phyloP scores from a whole-genome alignment of 2,113 vertebrate genomes.

The Perognathus longimembris region DNA sequence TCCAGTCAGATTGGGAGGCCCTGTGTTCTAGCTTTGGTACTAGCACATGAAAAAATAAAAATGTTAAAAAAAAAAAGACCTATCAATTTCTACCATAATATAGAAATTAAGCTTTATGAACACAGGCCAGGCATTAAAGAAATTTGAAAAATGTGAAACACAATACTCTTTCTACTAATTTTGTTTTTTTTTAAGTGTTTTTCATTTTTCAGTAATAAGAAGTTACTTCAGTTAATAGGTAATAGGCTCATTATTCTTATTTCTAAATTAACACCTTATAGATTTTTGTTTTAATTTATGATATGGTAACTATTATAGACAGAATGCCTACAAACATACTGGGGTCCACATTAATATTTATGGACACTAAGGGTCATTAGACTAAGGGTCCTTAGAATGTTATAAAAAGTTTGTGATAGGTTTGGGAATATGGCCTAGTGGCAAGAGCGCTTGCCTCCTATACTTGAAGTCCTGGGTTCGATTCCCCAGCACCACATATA shows the following conservation, averaged over 20 bases:
- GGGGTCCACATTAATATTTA: neutral
- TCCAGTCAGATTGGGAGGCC: too few relatives aligned
- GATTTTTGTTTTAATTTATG: slow-evolving; percentile 22
- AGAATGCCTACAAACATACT: neutral
- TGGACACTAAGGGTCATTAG: too few relatives aligned
- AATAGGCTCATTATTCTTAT: neutral
- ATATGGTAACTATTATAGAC: neutral
- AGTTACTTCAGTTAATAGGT: neutral
- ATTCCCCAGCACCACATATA: too few relatives aligned
- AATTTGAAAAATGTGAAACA: slow-evolving; percentile 33
- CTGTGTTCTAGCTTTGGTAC: too few relatives aligned
- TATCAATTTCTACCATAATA: too few relatives aligned
- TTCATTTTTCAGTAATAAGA: slow-evolving; percentile 11
- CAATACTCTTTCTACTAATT: neutral
- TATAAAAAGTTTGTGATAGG: too few relatives aligned
- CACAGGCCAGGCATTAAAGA: neutral
- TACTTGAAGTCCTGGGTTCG: too few relatives aligned
- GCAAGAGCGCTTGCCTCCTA: too few relatives aligned
- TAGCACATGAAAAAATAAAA: too few relatives aligned
- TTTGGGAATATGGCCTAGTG: too few relatives aligned
- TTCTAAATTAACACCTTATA: neutral
- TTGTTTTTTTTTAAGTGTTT: neutral
- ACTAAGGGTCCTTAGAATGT: too few relatives aligned
- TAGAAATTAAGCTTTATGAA: neutral
- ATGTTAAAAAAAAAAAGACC: too few relatives aligned